A percentile compares a stretch with the other conserved stretches of the same genome.
phyloP scores from a whole-genome alignment of 2,113 vertebrate species.

The Falcunculus frontatus region DNA sequence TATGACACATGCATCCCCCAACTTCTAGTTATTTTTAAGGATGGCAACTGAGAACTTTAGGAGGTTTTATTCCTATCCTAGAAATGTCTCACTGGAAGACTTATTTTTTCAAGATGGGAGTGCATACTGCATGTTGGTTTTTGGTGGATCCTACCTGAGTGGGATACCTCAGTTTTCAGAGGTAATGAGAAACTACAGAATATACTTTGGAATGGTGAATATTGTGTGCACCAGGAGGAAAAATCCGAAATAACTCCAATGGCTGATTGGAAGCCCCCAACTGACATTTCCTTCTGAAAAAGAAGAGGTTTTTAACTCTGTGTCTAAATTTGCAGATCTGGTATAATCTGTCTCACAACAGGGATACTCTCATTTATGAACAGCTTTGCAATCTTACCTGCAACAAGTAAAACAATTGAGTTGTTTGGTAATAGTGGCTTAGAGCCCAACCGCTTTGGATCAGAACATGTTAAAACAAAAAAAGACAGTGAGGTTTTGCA shows the following conservation, averaged over 20 bases:
- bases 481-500: neutral
- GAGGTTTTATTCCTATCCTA: neutral
- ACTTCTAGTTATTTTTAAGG: neutral
- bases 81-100: neutral
- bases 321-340: neutral
- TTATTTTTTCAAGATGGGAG: neutral
- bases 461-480: neutral
- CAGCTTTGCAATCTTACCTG: neutral
- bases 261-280: accelerated
- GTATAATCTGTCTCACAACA: neutral
- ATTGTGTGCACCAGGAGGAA: neutral
- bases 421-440: neutral
- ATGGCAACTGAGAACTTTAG: neutral
- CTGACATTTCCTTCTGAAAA: neutral
- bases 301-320: neutral
- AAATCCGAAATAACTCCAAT: accelerated
- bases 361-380: neutral
- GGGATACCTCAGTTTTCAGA: neutral
- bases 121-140: neutral
- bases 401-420: neutral
- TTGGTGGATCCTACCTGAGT: neutral
- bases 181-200: neutral
- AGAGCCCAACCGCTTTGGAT: neutral
- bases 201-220: neutral
- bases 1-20: neutral